Evolutionary conservation across 2,888 invertebrate genomes (phyloP).

Genomic region (Dioctria rufipes): DNA sequence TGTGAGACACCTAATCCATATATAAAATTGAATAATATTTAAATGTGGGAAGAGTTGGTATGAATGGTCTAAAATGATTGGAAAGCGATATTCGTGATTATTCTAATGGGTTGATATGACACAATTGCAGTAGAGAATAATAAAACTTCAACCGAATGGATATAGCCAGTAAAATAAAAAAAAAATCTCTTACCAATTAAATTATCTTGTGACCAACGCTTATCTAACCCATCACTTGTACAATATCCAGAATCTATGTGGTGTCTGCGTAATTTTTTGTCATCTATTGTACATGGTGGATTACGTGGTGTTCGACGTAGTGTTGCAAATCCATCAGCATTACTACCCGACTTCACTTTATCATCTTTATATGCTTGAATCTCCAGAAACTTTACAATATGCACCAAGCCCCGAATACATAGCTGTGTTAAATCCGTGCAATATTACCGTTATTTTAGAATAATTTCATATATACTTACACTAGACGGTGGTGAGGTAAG

Average conservation of each 20-base stretch:
- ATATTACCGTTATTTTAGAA: conserved; percentile 1
- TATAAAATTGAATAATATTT: too few relatives aligned
- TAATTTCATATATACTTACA: conserved; percentile 75
- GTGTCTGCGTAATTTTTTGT: conserved; percentile 72
- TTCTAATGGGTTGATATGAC: too few relatives aligned
- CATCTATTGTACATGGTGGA: conserved; percentile 63
- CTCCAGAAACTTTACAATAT: conserved; percentile 95
- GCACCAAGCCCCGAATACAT: conserved; percentile 92
- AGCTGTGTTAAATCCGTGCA: conserved; percentile 73
- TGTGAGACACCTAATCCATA: too few relatives aligned
- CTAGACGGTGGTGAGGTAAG: conserved; percentile 92
- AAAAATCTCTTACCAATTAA: conserved; percentile 69
- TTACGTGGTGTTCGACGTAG: conserved; percentile 68
- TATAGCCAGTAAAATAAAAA: too few relatives aligned
- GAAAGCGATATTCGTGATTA: too few relatives aligned
- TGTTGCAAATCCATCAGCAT: conserved; percentile 70
- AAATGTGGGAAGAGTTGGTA: too few relatives aligned
- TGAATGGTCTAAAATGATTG: too few relatives aligned
- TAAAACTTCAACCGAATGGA: too few relatives aligned
- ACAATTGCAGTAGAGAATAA: too few relatives aligned
- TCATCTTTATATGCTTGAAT: conserved; percentile 84
- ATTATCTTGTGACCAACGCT: conserved; percentile 87
- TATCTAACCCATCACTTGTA: conserved; percentile 87
- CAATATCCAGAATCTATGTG: conserved; percentile 93
- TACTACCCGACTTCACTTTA: conserved; percentile 65